These are phyloP conservation scores for Dendropsophus ebraccatus DNA, from an alignment of 2,113 vertebrate species.

Conservation along the genomic window DNA sequence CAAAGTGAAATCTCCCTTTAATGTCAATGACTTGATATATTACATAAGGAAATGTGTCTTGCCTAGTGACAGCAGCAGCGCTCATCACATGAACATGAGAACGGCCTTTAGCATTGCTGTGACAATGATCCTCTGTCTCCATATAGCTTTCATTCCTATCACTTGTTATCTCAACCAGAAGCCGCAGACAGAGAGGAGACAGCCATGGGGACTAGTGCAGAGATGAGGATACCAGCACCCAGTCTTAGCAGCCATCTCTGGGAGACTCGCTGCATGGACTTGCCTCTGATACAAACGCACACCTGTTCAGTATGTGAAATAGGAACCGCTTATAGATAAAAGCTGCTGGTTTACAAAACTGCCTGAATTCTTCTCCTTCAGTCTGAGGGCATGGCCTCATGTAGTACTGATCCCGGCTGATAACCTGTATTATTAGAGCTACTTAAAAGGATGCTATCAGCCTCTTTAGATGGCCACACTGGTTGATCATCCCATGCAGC, in stretches of 20 bases:
- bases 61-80: conserved; percentile 4
- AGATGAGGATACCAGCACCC: not conserved
- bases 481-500: not conserved
- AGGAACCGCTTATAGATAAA: conserved; percentile 13
- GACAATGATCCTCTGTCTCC: conserved; percentile 49
- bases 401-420: not conserved
- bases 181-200: conserved; percentile 8
- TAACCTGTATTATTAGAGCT: not conserved
- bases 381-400: not conserved
- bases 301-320: conserved; percentile 43
- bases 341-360: not conserved
- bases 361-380: not conserved
- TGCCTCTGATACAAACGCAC: not conserved
- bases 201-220: not conserved
- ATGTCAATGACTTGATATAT: conserved; percentile 30
- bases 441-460: not conserved
- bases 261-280: not conserved
- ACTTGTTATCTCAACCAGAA: conserved; percentile 11
- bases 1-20: not conserved
- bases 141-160: not conserved
- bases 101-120: not conserved
- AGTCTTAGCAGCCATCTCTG: not conserved
- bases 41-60: conserved; percentile 7
- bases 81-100: conserved; percentile 26
- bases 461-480: not conserved